Base-by-base conservation (phyloP, 1,140 invertebrate genomes). In the Medauroidea extradentata region DNA sequence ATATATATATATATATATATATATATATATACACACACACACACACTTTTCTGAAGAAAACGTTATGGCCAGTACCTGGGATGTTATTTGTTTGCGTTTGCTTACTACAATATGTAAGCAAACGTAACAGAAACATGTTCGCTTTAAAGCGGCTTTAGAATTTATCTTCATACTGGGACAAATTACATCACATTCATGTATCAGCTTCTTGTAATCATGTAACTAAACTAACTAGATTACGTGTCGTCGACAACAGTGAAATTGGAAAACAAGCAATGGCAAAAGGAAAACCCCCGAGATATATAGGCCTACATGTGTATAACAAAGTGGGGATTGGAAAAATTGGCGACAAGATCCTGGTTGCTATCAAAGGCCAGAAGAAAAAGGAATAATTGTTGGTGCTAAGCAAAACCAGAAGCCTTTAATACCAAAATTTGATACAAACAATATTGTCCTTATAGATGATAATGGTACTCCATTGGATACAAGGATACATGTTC, bases 301-400 rank as follows among this genome's bases (percentile, higher is more conserved):
- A 87, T 70, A 94, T 95, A n/a, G n/a, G n/a, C n/a, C n/a, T n/a
- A 66, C 90, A 92, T 71, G 80, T 96, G 64, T 96, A 96, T 67
- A 95, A 93, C 68, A 93, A 92, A 78, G 78, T 59, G 2, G 76
- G 78, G 2, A 70, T 85, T 58, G 88, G 84, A 41, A 79, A 70
- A 21, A 81, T 89, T 58, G 88, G 87, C 34, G 93, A 95, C 70
- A 88, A 84, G 82, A 88, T 99, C 9, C 70, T 99, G 64, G 86
- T 99, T n/a, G 94, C 97, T 3, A 93, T 99, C 63, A 93, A 91
- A 75, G 96, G 96, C 24, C 88, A 98, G 72, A 99, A 96, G 82
- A 96, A 94, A 71, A 95, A 75, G 97, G 88, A 2, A 91, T 96
- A 60, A 79, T 99, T 48, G 96, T 99, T 21, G 97, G 97, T 1